Conservation (phyloP, 2,888 invertebrate species). For the Leuctra nigra region DNA sequence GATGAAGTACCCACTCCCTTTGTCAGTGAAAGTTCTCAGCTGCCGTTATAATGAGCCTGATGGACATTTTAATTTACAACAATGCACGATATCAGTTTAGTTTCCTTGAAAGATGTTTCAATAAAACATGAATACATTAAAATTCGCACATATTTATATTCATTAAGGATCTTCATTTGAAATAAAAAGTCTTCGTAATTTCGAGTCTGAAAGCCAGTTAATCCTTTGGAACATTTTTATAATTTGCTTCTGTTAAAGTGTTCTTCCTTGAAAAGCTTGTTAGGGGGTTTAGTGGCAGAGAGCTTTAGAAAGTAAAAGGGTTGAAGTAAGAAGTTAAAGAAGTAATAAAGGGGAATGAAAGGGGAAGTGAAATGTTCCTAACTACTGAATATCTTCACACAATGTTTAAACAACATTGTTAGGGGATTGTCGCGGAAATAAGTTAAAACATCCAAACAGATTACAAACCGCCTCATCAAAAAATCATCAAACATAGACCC, state of each 20-base stretch:
- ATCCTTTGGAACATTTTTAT: conserved; percentile 3
- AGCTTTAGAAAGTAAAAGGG: conserved; percentile 13
- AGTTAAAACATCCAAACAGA: background rate
- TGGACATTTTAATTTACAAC: too few relatives aligned
- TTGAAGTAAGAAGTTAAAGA: conserved; percentile 11
- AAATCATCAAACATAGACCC: background rate
- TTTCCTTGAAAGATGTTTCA: too few relatives aligned
- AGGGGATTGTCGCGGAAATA: conserved; percentile 10
- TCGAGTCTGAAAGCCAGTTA: conserved; percentile 1
- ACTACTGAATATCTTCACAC: conserved; percentile 26
- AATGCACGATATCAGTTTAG: too few relatives aligned
- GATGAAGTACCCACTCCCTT: too few relatives aligned
- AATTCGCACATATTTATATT: too few relatives aligned
- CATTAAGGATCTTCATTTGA: conserved; percentile 12
- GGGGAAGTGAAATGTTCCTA: conserved; percentile 1
- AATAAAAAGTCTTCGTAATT: conserved; percentile 3
- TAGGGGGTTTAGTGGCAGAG: conserved; percentile 8
- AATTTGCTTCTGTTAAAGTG: conserved; percentile 15
- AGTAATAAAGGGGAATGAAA: conserved; percentile 6
- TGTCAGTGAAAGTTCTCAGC: too few relatives aligned
- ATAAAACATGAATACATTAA: too few relatives aligned
- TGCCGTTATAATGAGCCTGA: too few relatives aligned
- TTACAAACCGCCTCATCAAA: background rate
- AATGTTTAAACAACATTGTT: conserved; percentile 22
- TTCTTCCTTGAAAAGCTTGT: conserved; percentile 6